These are phyloP conservation scores for Molossus molossus DNA, from an alignment of 2,797 vertebrate genomes.

Conservation along the genomic window DNA sequence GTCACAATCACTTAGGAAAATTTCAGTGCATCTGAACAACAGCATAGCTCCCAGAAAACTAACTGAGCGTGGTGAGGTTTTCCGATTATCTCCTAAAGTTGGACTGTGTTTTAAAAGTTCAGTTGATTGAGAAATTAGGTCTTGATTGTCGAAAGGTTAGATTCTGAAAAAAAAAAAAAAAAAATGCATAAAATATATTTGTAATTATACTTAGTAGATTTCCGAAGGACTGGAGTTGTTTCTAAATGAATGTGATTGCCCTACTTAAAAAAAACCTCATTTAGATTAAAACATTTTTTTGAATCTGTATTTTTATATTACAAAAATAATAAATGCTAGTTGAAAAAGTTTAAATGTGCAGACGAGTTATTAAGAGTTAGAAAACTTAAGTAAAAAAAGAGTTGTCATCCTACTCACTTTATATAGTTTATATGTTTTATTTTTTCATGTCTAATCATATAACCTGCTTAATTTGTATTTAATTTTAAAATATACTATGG, in stretches of 20 bases:
- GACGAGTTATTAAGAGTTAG: background rate
- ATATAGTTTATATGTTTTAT: background rate
- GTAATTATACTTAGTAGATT: constrained; percentile 44
- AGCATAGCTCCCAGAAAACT: background rate
- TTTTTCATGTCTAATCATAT: constrained; percentile 15
- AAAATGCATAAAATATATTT: background rate
- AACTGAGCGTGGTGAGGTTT: background rate
- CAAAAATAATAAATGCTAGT: background rate
- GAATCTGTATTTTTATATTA: constrained; percentile 65
- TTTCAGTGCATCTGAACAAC: background rate
- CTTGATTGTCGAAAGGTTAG: background rate
- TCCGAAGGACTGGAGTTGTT: constrained; percentile 46
- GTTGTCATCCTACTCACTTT: background rate
- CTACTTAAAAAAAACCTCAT: constrained; percentile 27
- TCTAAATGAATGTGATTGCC: constrained; percentile 1
- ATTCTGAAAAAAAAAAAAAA: constrained; percentile 63
- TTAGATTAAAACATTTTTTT: constrained; percentile 39
- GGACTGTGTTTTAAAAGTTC: constrained; percentile 5
- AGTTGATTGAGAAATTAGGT: background rate
- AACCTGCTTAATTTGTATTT: constrained; percentile 25
- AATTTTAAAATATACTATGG: constrained; percentile 19
- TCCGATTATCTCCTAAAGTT: constrained; percentile 27
- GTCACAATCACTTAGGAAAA: background rate
- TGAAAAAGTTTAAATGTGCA: background rate
- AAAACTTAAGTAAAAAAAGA: background rate